phyloP scores from a whole-genome alignment of 1,140 invertebrate genomes.

The Bombus polaris region DNA sequence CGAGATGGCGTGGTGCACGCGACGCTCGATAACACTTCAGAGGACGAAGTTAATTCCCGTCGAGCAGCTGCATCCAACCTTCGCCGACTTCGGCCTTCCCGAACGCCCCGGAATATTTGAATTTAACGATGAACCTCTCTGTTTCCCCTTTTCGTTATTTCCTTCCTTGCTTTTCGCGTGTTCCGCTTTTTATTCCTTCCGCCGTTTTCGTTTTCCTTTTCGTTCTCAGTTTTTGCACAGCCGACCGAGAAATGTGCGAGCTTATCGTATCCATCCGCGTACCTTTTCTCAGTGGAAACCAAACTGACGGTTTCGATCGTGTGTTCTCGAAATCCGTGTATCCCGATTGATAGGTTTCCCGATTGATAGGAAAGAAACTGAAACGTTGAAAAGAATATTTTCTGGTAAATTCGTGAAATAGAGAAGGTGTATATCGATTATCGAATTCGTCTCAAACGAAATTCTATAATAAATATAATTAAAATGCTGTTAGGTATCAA shows the following conservation, averaged over 20 bases:
- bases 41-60: conserved; percentile 55
- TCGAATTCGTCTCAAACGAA: too few species aligned
- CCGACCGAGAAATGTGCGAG: not conserved
- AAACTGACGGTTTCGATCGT: not conserved
- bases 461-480: too few species aligned
- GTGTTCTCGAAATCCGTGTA: too few species aligned
- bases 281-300: too few species aligned
- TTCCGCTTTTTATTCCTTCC: too few species aligned
- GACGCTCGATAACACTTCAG: conserved; percentile 63
- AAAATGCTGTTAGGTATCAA: too few species aligned
- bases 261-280: not conserved
- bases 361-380: too few species aligned
- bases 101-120: conserved; percentile 14
- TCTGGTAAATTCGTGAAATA: too few species aligned
- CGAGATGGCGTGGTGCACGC: conserved; percentile 57
- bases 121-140: conserved; percentile 36
- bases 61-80: conserved; percentile 46
- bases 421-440: too few species aligned
- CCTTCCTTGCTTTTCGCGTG: not conserved
- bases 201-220: not conserved
- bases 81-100: not conserved
- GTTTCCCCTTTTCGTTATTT: not conserved
- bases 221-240: not conserved
- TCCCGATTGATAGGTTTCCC: too few species aligned
- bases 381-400: too few species aligned